A percentile compares a stretch with the other conserved stretches of the same genome.
Conservation (phyloP, 1,140 invertebrate genomes). For the Pteromalus puparum region DNA sequence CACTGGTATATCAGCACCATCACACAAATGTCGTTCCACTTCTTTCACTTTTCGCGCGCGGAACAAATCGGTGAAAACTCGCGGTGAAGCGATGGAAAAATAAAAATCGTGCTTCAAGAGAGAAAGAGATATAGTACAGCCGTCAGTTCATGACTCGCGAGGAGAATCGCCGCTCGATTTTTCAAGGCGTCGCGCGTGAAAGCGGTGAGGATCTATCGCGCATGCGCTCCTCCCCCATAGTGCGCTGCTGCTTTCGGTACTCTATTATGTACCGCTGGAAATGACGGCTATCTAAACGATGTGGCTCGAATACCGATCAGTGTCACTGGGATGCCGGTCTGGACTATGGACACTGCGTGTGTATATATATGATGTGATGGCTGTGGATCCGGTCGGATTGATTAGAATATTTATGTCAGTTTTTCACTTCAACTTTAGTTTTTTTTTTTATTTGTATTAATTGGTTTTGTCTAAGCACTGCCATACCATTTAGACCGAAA, state of each 20-base stretch:
- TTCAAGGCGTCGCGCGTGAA: not conserved
- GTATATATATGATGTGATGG: too few species aligned
- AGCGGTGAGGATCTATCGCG: not conserved
- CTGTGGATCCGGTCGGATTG: too few species aligned
- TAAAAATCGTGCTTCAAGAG: not conserved
- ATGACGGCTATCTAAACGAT: not conserved
- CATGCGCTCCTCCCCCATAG: not conserved
- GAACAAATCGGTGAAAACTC: slow-evolving; percentile 16
- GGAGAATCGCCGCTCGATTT: not conserved
- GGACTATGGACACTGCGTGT: not conserved
- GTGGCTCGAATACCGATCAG: not conserved
- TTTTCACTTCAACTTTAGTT: too few species aligned
- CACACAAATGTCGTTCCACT: not conserved
- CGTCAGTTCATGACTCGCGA: not conserved
- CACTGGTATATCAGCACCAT: not conserved
- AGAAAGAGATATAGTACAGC: not conserved
- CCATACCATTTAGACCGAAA: too few species aligned
- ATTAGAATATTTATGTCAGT: too few species aligned
- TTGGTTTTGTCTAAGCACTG: too few species aligned
- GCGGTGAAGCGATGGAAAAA: not conserved
- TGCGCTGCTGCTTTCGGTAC: not conserved
- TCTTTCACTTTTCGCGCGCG: not conserved
- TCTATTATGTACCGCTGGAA: not conserved
- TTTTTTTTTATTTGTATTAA: too few species aligned
- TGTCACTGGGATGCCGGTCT: not conserved